A percentile compares a stretch with the other conserved stretches of the same genome.
Conservation (phyloP, 2,888 invertebrate species). For the Caenorhabditis macrosperma region DNA sequence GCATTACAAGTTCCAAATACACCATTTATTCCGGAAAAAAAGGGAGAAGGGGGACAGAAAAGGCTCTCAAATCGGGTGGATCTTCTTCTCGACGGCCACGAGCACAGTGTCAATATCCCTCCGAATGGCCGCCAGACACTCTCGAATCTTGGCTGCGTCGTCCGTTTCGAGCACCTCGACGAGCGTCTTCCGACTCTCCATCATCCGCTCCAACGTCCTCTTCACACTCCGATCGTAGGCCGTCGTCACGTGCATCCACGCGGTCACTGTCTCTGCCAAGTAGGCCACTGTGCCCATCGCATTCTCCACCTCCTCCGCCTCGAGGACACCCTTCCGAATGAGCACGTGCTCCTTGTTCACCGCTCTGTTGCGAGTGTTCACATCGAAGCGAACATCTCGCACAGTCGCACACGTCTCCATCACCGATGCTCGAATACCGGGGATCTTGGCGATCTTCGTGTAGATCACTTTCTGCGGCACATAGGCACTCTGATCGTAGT, state of each 20-base stretch:
- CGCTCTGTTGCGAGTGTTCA: constrained; percentile 6
- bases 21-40: too few relatives aligned
- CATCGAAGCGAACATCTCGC: constrained; percentile 28
- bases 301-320: constrained; percentile 18
- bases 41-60: too few relatives aligned
- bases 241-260: constrained; percentile 39
- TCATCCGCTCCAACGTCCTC: constrained; percentile 16
- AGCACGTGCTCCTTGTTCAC: constrained; percentile 24
- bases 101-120: constrained; percentile 13
- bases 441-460: constrained; percentile 30
- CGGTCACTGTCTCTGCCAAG: constrained; percentile 26
- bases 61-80: neutral
- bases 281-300: constrained; percentile 25
- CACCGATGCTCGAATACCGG: constrained; percentile 20
- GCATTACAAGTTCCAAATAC: too few relatives aligned
- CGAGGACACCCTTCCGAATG: constrained; percentile 18
- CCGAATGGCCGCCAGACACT: constrained; percentile 11
- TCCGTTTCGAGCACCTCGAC: constrained; percentile 2
- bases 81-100: constrained; percentile 7
- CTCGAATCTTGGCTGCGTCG: neutral
- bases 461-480: constrained; percentile 6
- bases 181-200: constrained; percentile 24
- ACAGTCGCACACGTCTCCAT: constrained; percentile 26
- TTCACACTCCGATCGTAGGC: constrained; percentile 30
- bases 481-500: constrained; percentile 7